Evolutionary conservation across 2,797 vertebrate genomes (phyloP), one percentile per base, ranked within the genome.

Genomic region (Vireo griseus): DNA sequence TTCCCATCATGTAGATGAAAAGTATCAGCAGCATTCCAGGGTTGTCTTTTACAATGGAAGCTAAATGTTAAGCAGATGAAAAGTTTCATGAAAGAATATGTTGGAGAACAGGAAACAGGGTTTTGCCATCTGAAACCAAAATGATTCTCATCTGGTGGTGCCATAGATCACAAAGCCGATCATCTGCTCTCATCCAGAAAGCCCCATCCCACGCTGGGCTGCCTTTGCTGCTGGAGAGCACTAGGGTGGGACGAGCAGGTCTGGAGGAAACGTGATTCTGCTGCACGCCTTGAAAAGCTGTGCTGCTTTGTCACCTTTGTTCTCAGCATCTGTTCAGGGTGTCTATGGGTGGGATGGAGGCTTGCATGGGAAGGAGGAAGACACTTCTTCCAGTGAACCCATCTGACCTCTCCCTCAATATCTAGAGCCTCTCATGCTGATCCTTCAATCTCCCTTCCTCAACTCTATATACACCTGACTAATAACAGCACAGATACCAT

Each of bases 401-500:
- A 3, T 68, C 42, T 83, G 45, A 82, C 22, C 22, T 78, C 33
- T 86, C 25, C 55, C 86, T 61, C 9, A 2, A 25, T n/a, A 94
- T 11, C 29, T 63, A 83, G 54, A 94, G 51, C 35, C 29, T 79
- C 62, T 48, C 37, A 22, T 44, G 59, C 48, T 44, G 65, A 88
- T 88, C 74, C 55, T 81, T 91, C 45, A 44, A 28, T 73, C 54
- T 88, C 35, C 17, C n/a, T 90, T 94, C 55, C 67, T 52, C 63
- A 92, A 57, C 40, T 84, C 55, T 5, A 0, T 57, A 28, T 82
- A 63, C 88, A 95, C 91, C 87, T 93, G 90, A 92, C 82, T 73
- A 96, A 82, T 92, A 94, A 86, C 69, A 86, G 48, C n/a, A 57
- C 39, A 93, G 92, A 95, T 95, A 96, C 47, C 48, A 95, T 96